Evolutionary conservation across 1,140 invertebrate genomes (phyloP).

Genomic region (Chironomus striatipennis): DNA sequence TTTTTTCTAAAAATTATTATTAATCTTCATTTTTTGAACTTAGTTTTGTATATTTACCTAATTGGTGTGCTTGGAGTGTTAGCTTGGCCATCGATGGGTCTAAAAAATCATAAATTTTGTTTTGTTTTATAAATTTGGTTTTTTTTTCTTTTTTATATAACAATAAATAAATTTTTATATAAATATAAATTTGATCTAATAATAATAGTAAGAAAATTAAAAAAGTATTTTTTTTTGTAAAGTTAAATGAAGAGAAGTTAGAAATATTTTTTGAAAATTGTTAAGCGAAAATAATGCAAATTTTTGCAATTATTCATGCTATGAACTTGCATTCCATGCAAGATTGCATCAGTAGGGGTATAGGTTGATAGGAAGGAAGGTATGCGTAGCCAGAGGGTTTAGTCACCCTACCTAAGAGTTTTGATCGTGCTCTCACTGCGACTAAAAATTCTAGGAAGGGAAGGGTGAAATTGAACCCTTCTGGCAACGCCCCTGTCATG

Average conservation of each 20-base stretch:
- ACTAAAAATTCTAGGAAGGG: no score
- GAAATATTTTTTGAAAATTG: conserved; percentile 24
- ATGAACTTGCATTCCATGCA: no score
- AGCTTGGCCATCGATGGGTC: conserved; percentile 28
- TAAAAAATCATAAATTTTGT: conserved; percentile 27
- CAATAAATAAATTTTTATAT: background rate
- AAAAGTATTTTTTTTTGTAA: conserved; percentile 28
- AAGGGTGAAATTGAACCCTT: no score
- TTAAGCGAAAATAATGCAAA: conserved; percentile 24
- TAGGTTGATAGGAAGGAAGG: no score
- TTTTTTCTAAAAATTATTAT: background rate
- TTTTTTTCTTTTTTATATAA: background rate
- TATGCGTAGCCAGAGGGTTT: no score
- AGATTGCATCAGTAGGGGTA: no score
- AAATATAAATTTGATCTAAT: no score
- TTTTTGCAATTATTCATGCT: no score
- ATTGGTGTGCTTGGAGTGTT: conserved; percentile 25
- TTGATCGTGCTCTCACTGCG: no score
- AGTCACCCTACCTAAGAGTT: no score
- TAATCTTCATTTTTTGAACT: background rate
- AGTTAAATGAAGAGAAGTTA: background rate
- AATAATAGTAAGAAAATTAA: conserved; percentile 26
- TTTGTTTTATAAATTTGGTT: background rate
- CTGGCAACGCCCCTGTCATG: no score
- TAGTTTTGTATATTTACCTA: conserved; percentile 29